Percentiles rank a stretch among this genome's conserved stretches.
Evolutionary conservation across 2,888 invertebrate species (phyloP).

Genomic region (Isoperla grammatica): DNA sequence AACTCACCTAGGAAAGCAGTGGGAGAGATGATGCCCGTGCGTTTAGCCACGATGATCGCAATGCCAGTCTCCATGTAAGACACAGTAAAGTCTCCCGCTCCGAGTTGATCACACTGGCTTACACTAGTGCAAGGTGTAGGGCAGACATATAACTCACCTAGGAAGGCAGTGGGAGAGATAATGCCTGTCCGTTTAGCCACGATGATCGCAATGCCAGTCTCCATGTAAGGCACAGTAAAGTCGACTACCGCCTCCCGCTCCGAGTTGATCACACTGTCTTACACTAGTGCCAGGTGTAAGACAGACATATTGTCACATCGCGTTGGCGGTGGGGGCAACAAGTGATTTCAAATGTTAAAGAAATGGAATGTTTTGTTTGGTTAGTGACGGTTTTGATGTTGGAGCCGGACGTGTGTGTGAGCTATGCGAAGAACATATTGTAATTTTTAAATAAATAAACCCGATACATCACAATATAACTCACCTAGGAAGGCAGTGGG

Average conservation of each 20-base stretch:
- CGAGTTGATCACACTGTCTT: no score
- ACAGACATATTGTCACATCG: no score
- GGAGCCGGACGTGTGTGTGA: no score
- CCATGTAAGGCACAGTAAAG: constrained; percentile 94
- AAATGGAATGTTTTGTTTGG: no score
- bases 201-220: constrained; percentile 92
- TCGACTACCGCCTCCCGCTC: constrained; percentile 36
- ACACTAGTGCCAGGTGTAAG: no score
- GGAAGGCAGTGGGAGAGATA: constrained; percentile 92
- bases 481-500: constrained; percentile 86
- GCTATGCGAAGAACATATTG: no score
- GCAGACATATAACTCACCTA: constrained; percentile 49
- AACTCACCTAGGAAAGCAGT: constrained; percentile 77
- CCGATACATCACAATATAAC: constrained; percentile 16
- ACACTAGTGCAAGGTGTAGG: no score
- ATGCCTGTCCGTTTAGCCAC: constrained; percentile 83
- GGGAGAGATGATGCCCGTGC: constrained; percentile 93
- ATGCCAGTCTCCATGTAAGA: constrained; percentile 97
- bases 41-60: constrained; percentile 89
- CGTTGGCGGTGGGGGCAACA: no score
- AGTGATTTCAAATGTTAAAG: no score
- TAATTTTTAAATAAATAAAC: no score
- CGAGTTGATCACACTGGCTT: no score
- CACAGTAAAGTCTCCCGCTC: constrained; percentile 61
- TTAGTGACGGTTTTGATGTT: no score